Conservation (phyloP, 2,797 vertebrate species). For the Alcedo quadribrachys region DNA sequence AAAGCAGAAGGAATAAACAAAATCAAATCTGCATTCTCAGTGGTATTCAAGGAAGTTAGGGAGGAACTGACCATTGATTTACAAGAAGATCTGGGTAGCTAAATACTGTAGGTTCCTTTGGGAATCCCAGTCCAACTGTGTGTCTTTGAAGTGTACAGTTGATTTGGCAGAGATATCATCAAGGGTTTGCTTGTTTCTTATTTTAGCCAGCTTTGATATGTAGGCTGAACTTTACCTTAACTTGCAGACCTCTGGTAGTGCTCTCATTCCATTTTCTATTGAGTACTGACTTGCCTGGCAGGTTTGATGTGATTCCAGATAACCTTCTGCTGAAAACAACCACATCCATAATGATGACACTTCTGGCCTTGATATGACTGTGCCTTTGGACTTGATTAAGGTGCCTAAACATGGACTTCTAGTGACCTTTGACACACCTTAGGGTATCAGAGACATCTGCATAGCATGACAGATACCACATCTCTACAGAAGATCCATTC, state of each 20-base stretch:
- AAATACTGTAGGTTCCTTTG: not conserved
- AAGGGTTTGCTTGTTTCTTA: not conserved
- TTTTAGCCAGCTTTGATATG: not conserved
- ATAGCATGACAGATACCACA: not conserved
- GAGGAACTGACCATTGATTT: not conserved
- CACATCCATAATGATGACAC: not conserved
- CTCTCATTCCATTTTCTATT: not conserved
- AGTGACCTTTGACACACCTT: not conserved
- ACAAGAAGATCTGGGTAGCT: not conserved
- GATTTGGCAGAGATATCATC: not conserved
- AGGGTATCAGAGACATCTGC: not conserved
- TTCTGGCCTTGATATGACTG: not conserved
- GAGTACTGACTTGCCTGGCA: not conserved
- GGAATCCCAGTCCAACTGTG: not conserved
- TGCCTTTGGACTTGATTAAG: not conserved
- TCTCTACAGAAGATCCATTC: not conserved
- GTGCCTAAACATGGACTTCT: not conserved
- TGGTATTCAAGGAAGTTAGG: not conserved
- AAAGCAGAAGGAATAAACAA: not conserved
- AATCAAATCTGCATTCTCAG: not conserved
- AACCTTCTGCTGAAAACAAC: slow-evolving; percentile 5
- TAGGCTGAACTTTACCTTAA: not conserved
- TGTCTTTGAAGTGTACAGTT: not conserved
- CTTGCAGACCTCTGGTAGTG: not conserved
- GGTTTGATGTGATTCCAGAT: not conserved